phyloP scores from a whole-genome alignment of 2,888 invertebrate species.

The Holacanthella duospinosa region DNA sequence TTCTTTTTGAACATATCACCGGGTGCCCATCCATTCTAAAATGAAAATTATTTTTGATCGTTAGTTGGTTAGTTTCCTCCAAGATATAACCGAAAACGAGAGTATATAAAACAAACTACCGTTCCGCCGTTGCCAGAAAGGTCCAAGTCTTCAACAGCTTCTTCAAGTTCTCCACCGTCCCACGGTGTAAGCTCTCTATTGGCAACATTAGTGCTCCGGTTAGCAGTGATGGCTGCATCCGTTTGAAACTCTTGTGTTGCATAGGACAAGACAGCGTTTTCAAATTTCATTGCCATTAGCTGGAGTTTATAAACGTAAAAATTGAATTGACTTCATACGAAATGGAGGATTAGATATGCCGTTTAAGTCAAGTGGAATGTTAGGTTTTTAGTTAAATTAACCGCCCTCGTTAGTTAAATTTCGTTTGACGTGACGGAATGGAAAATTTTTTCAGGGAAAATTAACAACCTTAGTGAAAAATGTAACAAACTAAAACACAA shows the following conservation, averaged over 20 bases:
- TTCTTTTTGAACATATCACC: constrained; percentile 94
- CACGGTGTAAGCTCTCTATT: constrained; percentile 82
- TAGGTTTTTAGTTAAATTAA: no score
- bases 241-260: constrained; percentile 45
- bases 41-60: neutral
- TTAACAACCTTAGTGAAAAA: no score
- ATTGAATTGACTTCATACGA: neutral
- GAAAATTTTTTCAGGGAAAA: no score
- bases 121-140: constrained; percentile 45
- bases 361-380: neutral
- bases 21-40: constrained; percentile 84
- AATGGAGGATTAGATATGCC: no score
- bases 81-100: neutral
- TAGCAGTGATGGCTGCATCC: constrained; percentile 70
- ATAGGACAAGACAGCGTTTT: constrained; percentile 32
- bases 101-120: constrained; percentile 39
- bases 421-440: no score
- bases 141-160: constrained; percentile 22
- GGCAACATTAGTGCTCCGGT: constrained; percentile 57
- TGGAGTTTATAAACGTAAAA: constrained; percentile 15
- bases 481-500: no score
- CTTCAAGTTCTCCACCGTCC: constrained; percentile 48
- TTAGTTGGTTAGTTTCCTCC: neutral
- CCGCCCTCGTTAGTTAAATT: no score
- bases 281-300: constrained; percentile 29